Conservation (phyloP, 2,113 vertebrate genomes). For the Python bivittatus region DNA sequence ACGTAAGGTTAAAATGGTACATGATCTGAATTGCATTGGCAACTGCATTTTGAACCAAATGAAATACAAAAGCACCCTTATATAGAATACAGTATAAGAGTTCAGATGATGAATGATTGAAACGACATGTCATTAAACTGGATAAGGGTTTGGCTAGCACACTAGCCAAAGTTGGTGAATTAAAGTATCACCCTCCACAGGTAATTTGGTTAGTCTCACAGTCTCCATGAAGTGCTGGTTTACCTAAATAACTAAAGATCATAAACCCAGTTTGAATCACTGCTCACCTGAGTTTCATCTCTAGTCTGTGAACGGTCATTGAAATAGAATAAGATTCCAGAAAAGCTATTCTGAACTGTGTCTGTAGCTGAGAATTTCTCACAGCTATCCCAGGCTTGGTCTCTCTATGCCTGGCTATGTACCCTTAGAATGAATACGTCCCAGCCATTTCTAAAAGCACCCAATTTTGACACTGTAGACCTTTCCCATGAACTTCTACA, state of each 20-base stretch:
- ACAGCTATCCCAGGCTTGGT: not conserved
- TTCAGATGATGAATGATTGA: not conserved
- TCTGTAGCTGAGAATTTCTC: not conserved
- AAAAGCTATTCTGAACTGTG: not conserved
- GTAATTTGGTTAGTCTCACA: not conserved
- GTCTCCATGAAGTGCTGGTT: not conserved
- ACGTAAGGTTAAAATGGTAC: not conserved
- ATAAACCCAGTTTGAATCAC: not conserved
- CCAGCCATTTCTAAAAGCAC: constrained; percentile 13
- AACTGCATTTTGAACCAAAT: not conserved
- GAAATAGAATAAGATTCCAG: not conserved
- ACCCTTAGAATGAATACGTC: not conserved
- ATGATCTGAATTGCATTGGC: not conserved
- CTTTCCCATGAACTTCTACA: constrained; percentile 44
- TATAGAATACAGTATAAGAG: not conserved
- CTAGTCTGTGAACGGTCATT: not conserved
- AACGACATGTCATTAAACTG: not conserved
- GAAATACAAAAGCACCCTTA: not conserved
- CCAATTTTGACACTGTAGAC: constrained; percentile 14
- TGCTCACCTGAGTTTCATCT: not conserved
- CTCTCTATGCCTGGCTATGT: not conserved
- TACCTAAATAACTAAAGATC: not conserved
- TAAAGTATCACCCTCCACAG: not conserved
- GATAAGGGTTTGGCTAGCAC: not conserved
- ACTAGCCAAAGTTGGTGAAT: not conserved